Percentiles rank a stretch among this genome's conserved stretches.
Conservation (phyloP, 2,113 vertebrate genomes). For the Cyphomyrus plagiostoma region DNA sequence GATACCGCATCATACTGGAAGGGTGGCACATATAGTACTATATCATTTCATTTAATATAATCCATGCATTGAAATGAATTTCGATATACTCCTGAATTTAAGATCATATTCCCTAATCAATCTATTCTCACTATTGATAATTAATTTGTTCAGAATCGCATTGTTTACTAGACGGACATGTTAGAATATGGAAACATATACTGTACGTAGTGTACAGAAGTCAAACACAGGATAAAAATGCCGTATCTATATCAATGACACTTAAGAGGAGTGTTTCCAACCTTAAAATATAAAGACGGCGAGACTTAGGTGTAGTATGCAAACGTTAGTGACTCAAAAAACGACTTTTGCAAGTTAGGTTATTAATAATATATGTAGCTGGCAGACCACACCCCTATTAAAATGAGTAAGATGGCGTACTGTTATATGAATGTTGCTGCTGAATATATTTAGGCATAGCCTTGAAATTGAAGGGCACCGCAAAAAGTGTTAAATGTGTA, state of each 20-base stretch:
- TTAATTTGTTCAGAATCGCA: neutral
- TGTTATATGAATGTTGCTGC: neutral
- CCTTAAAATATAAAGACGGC: neutral
- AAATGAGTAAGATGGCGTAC: no score
- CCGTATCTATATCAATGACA: neutral
- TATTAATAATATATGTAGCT: neutral
- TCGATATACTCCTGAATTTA: neutral
- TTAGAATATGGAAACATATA: neutral
- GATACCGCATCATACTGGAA: neutral
- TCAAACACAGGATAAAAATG: neutral
- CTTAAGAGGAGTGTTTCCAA: neutral
- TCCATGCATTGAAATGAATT: neutral
- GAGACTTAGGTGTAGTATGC: neutral
- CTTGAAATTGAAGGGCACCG: neutral
- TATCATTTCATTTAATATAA: neutral
- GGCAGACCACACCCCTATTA: neutral
- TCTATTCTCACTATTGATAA: neutral
- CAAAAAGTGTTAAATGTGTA: neutral
- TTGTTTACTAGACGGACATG: neutral
- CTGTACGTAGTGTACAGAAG: neutral
- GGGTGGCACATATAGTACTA: neutral
- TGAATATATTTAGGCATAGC: neutral
- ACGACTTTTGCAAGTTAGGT: neutral
- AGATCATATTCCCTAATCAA: neutral
- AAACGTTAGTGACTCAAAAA: neutral